Evolutionary conservation across 2,797 vertebrate species (phyloP).

Genomic region (Thunnus albacares): DNA sequence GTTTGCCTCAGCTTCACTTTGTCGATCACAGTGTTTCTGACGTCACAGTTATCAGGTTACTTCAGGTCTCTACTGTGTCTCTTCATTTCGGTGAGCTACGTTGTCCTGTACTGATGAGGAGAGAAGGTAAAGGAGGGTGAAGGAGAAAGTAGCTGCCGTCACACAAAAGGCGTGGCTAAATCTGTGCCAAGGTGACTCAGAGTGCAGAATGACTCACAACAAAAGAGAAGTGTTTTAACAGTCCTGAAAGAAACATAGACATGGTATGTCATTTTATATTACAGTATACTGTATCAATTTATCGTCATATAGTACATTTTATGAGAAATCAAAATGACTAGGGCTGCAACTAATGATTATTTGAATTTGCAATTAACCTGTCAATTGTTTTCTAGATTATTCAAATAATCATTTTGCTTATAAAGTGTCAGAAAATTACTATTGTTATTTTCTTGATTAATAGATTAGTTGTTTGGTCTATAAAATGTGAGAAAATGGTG

Average conservation of each 20-base stretch:
- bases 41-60: slow-evolving; percentile 17
- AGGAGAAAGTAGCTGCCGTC: slow-evolving; percentile 39
- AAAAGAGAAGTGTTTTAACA: slow-evolving; percentile 1
- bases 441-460: not conserved
- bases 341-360: not conserved
- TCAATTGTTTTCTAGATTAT: no score
- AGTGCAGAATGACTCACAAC: slow-evolving; percentile 10
- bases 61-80: not conserved
- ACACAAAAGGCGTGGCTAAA: slow-evolving; percentile 41
- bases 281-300: not conserved
- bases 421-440: no score
- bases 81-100: not conserved
- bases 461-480: not conserved
- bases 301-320: not conserved
- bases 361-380: not conserved
- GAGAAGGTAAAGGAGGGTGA: slow-evolving; percentile 22
- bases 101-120: slow-evolving; percentile 31
- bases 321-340: not conserved
- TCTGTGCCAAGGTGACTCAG: slow-evolving; percentile 61
- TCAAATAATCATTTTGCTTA: no score
- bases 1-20: slow-evolving; percentile 18
- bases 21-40: slow-evolving; percentile 30
- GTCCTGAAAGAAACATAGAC: not conserved
- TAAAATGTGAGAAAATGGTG: not conserved
- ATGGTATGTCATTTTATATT: not conserved